Conservation (phyloP, 2,888 invertebrate genomes). For the Geophilus truncorum region DNA sequence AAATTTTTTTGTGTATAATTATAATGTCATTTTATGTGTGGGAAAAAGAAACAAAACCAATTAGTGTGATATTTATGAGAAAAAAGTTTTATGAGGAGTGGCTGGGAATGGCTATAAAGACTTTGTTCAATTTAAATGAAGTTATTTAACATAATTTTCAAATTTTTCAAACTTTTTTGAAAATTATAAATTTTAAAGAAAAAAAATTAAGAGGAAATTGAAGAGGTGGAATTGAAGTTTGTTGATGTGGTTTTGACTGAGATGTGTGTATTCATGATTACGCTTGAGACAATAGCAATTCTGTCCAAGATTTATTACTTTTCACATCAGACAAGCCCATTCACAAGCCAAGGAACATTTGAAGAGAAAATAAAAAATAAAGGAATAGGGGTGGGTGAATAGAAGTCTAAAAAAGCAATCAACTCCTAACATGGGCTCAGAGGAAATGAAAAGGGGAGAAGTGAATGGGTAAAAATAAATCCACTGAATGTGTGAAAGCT, state of each 20-base stretch:
- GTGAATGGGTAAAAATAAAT: neutral
- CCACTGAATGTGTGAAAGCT: neutral
- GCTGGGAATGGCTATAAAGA: too few species aligned
- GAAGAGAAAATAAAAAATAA: neutral
- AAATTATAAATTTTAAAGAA: too few species aligned
- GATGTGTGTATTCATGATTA: neutral
- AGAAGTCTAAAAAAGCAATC: neutral
- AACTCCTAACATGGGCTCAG: neutral
- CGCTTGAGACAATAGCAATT: neutral
- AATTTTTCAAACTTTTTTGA: too few species aligned
- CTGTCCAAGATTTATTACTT: neutral
- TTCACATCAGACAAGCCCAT: neutral
- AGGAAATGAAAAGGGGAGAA: neutral
- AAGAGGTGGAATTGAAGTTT: too few species aligned
- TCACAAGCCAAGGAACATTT: neutral
- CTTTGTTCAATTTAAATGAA: too few species aligned
- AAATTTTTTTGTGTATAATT: too few species aligned
- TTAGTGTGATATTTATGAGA: too few species aligned
- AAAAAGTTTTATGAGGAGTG: too few species aligned
- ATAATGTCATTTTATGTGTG: too few species aligned
- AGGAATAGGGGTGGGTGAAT: neutral
- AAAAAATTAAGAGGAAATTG: too few species aligned
- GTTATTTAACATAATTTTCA: too few species aligned
- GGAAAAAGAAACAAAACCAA: too few species aligned
- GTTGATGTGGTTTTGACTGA: neutral